Base-by-base conservation (phyloP, 2,113 vertebrate species). In the Aleadryas rufinucha region DNA sequence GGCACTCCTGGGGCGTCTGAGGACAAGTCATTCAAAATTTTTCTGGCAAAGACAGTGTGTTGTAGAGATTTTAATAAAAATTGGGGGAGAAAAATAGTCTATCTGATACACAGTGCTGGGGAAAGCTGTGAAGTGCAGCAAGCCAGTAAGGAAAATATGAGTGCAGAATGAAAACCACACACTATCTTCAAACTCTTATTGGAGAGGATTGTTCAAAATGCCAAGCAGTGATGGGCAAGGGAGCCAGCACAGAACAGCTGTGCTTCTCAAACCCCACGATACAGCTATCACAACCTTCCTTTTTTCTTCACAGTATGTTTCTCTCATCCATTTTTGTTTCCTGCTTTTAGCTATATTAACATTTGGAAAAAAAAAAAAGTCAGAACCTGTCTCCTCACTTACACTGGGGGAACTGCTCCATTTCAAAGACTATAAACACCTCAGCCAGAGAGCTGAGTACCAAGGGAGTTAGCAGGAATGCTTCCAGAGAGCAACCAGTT, bases 21-120 rank as follows among this genome's bases (percentile, higher is more conserved):
- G 64, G 99, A 99, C 78, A 99, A 98, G 97, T 99, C 99, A 95
- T 99, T 99, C 95, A 99, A 98, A 96, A 99, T 99, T 98, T 99
- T 99, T 97, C 99, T 99, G 98, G 83, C 86, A 93, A 97, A 97
- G 93, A 96, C n/a, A 96, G 76, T 60, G 53, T 89, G 84, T 89
- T 94, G 56, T 82, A 95, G 86, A 97, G 91, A 96, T 96, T 96
- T 97, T 92, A 97, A 92, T 90, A 78, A 95, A 92, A 96, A 94
- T 9, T 10, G 22, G 47, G 60, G 61, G 37, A 69, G n/a, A 78
- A 75, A 81, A 64, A 86, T 93, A 21, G 35, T 84, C 81, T 93
- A 69, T 52, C 69, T 92, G 94, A 91, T 82, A 85, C 17, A 69
- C 39, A 85, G 45, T 14, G 42, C 33, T 91, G 68, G 65, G 75